Conservation (phyloP, 1,140 invertebrate genomes). For the Drosophila serrata region DNA sequence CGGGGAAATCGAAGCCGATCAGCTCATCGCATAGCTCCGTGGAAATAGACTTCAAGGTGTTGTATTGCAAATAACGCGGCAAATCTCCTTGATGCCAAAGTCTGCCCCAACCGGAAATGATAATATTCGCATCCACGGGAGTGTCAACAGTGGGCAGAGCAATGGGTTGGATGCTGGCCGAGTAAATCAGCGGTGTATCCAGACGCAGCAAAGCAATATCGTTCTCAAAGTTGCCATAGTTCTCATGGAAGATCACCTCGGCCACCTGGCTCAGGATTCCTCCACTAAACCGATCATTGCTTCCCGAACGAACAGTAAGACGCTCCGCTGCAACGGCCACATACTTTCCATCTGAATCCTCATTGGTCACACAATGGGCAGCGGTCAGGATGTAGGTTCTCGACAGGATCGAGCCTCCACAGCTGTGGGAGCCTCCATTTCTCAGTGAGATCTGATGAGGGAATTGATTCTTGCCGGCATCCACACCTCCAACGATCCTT, state of each 20-base stretch:
- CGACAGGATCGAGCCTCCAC: constrained; percentile 87
- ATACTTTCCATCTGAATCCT: constrained; percentile 1
- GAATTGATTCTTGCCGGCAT: constrained; percentile 82
- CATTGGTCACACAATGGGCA: constrained; percentile 86
- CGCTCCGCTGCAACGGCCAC: constrained; percentile 13
- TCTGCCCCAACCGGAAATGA: constrained; percentile 86
- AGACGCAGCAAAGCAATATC: constrained; percentile 86
- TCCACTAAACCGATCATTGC: constrained; percentile 59
- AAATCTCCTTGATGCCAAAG: constrained; percentile 61
- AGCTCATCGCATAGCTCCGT: constrained; percentile 22
- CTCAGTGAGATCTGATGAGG: constrained; percentile 86
- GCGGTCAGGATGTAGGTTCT: constrained; percentile 87
- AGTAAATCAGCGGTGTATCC: constrained; percentile 72
- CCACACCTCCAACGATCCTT: constrained; percentile 86
- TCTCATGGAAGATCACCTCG: constrained; percentile 76
- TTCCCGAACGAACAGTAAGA: constrained; percentile 58
- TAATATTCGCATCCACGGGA: constrained; percentile 48
- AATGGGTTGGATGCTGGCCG: constrained; percentile 78
- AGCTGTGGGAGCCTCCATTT: constrained; percentile 83
- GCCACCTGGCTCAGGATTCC: constrained; percentile 52
- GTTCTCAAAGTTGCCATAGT: constrained; percentile 79
- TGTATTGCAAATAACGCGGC: constrained; percentile 70
- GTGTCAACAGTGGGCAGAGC: constrained; percentile 63
- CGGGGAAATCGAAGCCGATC: constrained; percentile 32
- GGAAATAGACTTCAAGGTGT: constrained; percentile 53